Base-by-base conservation (phyloP, 30 jellyfish, hydroid and myxozoan species). In the Chrysaora quinquecirrha region DNA sequence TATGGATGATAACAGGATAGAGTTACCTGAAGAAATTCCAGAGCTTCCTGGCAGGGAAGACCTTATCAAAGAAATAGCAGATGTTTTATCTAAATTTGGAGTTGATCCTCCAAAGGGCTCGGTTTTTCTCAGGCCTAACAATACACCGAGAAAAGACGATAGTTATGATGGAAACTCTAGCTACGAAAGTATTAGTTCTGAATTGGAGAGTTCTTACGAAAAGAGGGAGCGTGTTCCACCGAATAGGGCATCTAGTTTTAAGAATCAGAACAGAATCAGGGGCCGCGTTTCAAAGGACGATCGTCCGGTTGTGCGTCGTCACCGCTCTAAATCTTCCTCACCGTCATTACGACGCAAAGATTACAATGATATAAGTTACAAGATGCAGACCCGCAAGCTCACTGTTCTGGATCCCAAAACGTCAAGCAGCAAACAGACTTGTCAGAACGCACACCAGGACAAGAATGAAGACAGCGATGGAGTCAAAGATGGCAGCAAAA, bases 1-100 rank as follows among this genome's bases (percentile, higher is more conserved):
- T 85, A 78, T 95, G 11, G 99, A 95, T 56, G 82, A 88, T 24
- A 95, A 95, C 61, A 71, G 58, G 61, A 85, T 95, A 38, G 98
- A 88, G 77, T 87, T 95, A 1, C 99, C 99, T 27, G 95, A 80
- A 48, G 99, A 95, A 49, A 85, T 95, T 1, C 97, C 99, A 14
- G 95, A 78, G 20, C 96, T 95, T 16, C 99, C 99, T 11, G 96
- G 96, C 28, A 84, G 99, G 10, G 89, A 80, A 10, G 96, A 95
- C 27, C 88, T 95, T 27, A 95, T 95, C 18, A 68, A 73, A 34
- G 99, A 95, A 64, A 80, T 95, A 0, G 63, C 85, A 19, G 78
- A 72, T 34, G 85, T 95, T 30, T 49, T 84, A 1, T 71, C 87
- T 6, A 84, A 87, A 71, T 95, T 63, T 50, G 90, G 89, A 0